Conservation (phyloP, 2,797 vertebrate genomes). For the Podargus strigoides region DNA sequence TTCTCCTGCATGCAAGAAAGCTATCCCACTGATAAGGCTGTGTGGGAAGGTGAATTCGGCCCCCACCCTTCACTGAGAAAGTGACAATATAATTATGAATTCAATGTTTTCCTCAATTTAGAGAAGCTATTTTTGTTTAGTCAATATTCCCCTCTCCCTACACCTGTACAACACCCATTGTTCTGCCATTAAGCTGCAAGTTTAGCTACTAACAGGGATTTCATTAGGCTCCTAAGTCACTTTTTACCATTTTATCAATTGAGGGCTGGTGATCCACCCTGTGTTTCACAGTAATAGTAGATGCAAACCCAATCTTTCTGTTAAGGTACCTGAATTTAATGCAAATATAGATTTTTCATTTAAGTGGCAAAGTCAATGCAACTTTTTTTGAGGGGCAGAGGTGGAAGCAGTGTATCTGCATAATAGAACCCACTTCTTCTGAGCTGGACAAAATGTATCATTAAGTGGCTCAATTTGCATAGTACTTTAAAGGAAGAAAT, state of each 20-base stretch:
- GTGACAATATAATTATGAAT: not conserved
- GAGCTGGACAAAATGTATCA: not conserved
- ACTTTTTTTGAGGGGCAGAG: not conserved
- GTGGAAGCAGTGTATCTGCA: not conserved
- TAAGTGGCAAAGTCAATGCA: not conserved
- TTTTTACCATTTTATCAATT: not conserved
- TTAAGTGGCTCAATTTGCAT: not conserved
- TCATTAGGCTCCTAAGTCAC: not conserved
- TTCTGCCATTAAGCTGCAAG: not conserved
- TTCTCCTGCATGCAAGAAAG: not conserved
- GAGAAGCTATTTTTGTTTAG: not conserved
- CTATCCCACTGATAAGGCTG: not conserved
- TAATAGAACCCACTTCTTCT: not conserved
- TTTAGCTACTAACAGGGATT: not conserved
- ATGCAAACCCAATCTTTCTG: not conserved
- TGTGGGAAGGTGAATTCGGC: not conserved
- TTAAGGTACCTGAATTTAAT: not conserved
- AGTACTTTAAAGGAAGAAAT: not conserved
- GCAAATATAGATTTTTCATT: not conserved
- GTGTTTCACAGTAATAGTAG: not conserved
- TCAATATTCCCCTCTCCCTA: not conserved
- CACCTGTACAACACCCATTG: fast-evolving
- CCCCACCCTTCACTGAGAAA: not conserved
- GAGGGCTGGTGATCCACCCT: not conserved
- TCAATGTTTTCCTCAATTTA: not conserved